phyloP scores from a whole-genome alignment of 2,888 invertebrate genomes.

The Meiosimyza platycephala region DNA sequence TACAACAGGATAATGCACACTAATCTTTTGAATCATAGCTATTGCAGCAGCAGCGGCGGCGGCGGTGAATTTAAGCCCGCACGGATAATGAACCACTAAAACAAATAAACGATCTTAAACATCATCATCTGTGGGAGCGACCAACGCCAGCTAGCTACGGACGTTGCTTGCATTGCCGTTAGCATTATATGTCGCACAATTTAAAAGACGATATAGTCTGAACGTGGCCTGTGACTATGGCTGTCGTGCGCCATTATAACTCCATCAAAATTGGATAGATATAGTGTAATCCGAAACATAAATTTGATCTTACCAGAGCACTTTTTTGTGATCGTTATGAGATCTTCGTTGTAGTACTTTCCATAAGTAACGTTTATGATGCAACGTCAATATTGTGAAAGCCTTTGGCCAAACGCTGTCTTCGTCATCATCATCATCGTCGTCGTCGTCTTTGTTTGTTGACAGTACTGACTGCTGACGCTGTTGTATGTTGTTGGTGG shows the following conservation, averaged over 20 bases:
- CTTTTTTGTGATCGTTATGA: background rate
- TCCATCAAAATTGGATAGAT: constrained; percentile 31
- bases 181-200: constrained; percentile 15
- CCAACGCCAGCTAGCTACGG: background rate
- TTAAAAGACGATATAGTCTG: constrained; percentile 4
- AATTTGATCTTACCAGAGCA: constrained; percentile 18
- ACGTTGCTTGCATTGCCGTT: constrained; percentile 18
- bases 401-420: background rate
- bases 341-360: background rate
- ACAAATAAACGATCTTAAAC: constrained; percentile 33
- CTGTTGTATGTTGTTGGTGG: background rate
- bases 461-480: constrained; percentile 24
- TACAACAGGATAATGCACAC: constrained; percentile 33
- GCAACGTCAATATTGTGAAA: background rate
- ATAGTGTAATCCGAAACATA: constrained; percentile 2
- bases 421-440: background rate
- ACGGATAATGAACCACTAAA: constrained; percentile 31
- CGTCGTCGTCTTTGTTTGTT: background rate
- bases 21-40: constrained; percentile 29
- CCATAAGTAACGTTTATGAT: too few relatives aligned
- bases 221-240: background rate
- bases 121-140: constrained; percentile 1
- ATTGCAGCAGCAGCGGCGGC: background rate
- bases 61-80: background rate
- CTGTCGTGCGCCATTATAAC: constrained; percentile 29